Conservation (phyloP, 1,140 invertebrate species). For the Leptinotarsa defecta region DNA sequence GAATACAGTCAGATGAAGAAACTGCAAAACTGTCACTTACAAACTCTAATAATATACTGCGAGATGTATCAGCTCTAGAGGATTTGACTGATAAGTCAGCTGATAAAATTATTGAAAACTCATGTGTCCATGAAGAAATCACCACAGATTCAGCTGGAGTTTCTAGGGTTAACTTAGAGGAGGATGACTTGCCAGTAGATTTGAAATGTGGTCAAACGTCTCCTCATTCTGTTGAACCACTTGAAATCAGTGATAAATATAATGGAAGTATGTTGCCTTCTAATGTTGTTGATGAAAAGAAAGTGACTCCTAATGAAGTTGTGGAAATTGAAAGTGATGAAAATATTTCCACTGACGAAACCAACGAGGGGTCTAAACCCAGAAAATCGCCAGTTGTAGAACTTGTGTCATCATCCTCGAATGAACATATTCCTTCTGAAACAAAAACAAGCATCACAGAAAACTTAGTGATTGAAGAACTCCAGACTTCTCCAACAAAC, state of each 20-base stretch:
- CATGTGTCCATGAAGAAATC: background rate
- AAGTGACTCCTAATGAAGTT: background rate
- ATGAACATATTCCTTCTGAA: background rate
- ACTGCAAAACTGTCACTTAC: background rate
- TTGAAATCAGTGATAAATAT: background rate
- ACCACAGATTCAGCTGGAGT: background rate
- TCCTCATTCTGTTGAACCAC: too few species aligned
- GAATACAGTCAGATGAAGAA: background rate
- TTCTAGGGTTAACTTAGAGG: background rate
- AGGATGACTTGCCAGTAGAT: background rate
- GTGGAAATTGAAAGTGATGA: background rate
- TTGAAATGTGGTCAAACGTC: too few species aligned
- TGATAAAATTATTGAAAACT: background rate
- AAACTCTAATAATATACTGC: background rate
- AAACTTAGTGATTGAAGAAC: background rate
- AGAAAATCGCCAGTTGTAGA: too few species aligned
- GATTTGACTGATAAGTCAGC: background rate
- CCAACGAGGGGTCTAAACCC: too few species aligned
- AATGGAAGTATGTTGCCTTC: background rate
- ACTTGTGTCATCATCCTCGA: too few species aligned
- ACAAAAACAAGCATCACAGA: background rate
- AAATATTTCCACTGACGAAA: background rate
- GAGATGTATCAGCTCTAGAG: background rate
- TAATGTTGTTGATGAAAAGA: too few species aligned
- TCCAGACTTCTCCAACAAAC: background rate